These are phyloP conservation scores for Auanema freiburgensis DNA, from an alignment of 2,888 invertebrate species.

Conservation along the genomic window DNA sequence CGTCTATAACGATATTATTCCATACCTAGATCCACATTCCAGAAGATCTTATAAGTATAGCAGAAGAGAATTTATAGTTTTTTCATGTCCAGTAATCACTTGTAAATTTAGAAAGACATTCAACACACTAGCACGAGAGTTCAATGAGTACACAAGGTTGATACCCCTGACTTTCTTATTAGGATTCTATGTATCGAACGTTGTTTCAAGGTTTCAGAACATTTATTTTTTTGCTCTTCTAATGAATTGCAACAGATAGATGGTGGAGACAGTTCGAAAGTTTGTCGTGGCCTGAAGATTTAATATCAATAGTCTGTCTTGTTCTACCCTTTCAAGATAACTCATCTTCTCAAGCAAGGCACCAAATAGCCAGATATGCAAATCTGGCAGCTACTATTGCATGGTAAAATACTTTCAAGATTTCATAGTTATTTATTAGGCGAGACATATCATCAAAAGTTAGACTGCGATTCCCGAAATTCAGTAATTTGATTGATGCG, in stretches of 20 bases:
- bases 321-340: constrained; percentile 32
- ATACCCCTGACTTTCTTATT: constrained; percentile 54
- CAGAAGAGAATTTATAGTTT: too few relatives aligned
- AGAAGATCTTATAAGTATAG: constrained; percentile 24
- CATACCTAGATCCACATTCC: constrained; percentile 29
- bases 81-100: not conserved
- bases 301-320: constrained; percentile 41
- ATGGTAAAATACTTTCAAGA: constrained; percentile 23
- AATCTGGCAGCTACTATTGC: constrained; percentile 48
- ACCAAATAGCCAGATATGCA: constrained; percentile 51
- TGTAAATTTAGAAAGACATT: constrained; percentile 33
- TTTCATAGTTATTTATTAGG: constrained; percentile 19
- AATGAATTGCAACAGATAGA: constrained; percentile 16
- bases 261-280: constrained; percentile 54
- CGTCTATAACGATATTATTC: constrained; percentile 32
- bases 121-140: constrained; percentile 36
- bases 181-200: constrained; percentile 54
- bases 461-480: constrained; percentile 64
- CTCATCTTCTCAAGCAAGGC: constrained; percentile 28
- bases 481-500: constrained; percentile 66
- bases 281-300: constrained; percentile 49
- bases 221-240: not conserved
- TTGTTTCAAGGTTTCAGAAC: constrained; percentile 39
- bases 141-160: constrained; percentile 48
- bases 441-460: constrained; percentile 47